Evolutionary conservation across 2,113 vertebrate genomes (phyloP).

Genomic region (Microcebus griseorufus): DNA sequence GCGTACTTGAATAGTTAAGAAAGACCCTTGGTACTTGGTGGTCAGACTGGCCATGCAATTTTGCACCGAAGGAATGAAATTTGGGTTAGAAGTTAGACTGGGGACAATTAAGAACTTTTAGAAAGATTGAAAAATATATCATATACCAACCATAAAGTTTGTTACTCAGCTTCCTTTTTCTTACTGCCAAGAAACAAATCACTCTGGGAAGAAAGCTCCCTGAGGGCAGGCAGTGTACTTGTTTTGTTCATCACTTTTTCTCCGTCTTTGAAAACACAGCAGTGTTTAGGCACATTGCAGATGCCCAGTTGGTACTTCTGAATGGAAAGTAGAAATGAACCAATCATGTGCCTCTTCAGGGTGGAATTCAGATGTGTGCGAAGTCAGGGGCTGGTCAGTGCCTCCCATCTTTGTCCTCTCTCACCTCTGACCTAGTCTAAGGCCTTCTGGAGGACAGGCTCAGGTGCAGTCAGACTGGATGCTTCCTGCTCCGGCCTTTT

Average conservation of each 20-base stretch:
- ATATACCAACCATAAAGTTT: neutral
- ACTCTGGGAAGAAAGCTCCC: neutral
- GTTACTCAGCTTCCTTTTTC: neutral
- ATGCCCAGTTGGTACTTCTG: neutral
- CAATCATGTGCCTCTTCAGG: neutral
- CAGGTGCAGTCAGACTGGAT: rapidly evolving
- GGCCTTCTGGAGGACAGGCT: neutral
- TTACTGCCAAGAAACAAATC: neutral
- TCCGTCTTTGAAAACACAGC: neutral
- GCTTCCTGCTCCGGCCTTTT: neutral
- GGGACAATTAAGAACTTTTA: neutral
- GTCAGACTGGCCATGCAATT: neutral
- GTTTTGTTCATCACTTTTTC: neutral
- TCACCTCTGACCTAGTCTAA: neutral
- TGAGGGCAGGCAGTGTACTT: neutral
- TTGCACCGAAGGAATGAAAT: slow-evolving; percentile 38
- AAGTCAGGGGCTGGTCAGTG: neutral
- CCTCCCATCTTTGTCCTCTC: neutral
- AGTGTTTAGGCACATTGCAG: neutral
- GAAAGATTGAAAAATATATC: neutral
- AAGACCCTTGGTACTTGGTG: neutral
- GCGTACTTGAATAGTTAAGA: neutral
- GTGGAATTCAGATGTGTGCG: neutral
- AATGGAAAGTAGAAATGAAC: neutral
- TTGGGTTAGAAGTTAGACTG: neutral